Evolutionary conservation across 2,113 vertebrate species (phyloP), one percentile per base, ranked within the genome.

Genomic region (human): DNA sequence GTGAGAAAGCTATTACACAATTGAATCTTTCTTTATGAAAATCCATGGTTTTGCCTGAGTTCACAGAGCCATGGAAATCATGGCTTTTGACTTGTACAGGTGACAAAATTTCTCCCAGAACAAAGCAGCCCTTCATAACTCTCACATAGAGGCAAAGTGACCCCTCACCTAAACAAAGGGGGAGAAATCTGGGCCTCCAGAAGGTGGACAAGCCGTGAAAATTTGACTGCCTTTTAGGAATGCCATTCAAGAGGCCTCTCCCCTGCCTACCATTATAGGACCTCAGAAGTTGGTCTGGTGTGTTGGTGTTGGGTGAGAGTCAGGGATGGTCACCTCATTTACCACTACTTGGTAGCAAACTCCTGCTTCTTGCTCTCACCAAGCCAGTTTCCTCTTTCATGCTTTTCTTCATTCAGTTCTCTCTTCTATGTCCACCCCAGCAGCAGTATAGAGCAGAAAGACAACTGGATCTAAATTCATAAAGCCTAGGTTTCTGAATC

Each of bases 11-110:
- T 30, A 38, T 86, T 90, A 76, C 30, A 89, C 84, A 80, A 92
- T 22, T 59, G 75, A 80, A 68, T 76, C 87, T 96, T 89, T 97
- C 96, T 80, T 87, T 97, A 81, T 75, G 93, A 92, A 97, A 92
- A 89, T 16, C 68, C 13, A 1, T 52, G 50, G 35, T 40, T 93
- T 97, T 70, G 23, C 68, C 66, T 70, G 70, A 90, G 80, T 97
- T 68, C 94, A 87, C 64, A 80, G 79, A 84, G 55, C 93, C 94
- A 68, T 17, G 32, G 57, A 93, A 87, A 61, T 93, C 68, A 52
- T 11, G 89, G 52, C 68, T 93, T 96, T 93, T 95, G 91, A 97
- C 79, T 93, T 93, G 66, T 2, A 72, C 57, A 57, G 83, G 93
- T 93, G 83, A 93, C n/a, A 95, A 38, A 72, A 93, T 85, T 85